Base-by-base conservation (phyloP, 2,888 invertebrate genomes). In the Dryocosmus kuriphilus region DNA sequence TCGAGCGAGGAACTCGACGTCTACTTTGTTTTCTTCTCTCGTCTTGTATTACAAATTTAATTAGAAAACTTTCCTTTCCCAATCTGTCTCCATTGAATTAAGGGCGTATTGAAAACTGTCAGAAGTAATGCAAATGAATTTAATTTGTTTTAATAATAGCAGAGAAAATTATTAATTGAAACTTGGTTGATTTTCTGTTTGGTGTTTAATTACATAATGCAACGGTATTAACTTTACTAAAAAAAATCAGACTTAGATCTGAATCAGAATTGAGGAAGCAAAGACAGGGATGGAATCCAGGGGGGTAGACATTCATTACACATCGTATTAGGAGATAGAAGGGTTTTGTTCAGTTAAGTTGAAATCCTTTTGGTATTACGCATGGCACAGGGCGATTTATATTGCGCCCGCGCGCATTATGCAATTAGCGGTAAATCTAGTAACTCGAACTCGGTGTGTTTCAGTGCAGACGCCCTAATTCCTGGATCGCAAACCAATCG, bases 371-470 rank as follows among this genome's bases (percentile, higher is more conserved):
- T 51, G 71, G 46, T 30, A 46, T 41, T 71, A 71, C 30, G 71
- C 19, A 51, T 51, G 71, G 51, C 51, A 71, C 71, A 71, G 46
- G 8, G 46, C 46, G 83, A 85, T 85, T 85, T 85, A 85, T 80
- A 79, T 80, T 67, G 76, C 79, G 73, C 79, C 76, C 76, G 80
- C 83, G 80, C 81, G 84, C 82, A 84, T 86, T 85, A 85, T 82
- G 82, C 84, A 86, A 86, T 86, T 86, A 86, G 82, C 81, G 83
- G 85, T 82, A 83, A 86, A 86, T 86, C 86, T 82, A 83, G 84
- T 82, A 85, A 86, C 83, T 79, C 76, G 60, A 74, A 65, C 78
- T 74, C 32, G 38, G 61, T 32, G 67, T 51, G 35, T 57, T 38
- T n/a, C 61, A 27, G 22, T 57, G 51, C 38, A 81, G 83, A 74